phyloP scores from a whole-genome alignment of 2,797 vertebrate species.

The Anguilla anguilla region DNA sequence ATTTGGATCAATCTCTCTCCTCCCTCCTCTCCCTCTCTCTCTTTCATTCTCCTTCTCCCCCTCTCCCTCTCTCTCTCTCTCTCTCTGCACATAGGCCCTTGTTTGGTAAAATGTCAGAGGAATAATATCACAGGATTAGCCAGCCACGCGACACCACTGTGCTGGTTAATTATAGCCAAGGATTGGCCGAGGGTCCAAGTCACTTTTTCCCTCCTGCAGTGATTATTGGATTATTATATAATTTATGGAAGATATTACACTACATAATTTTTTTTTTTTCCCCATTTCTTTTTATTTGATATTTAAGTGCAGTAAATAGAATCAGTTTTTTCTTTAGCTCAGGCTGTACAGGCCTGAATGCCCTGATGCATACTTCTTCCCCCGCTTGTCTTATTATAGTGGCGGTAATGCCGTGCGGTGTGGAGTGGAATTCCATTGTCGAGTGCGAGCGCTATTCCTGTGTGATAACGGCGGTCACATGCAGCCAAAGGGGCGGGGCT shows the following conservation, averaged over 20 bases:
- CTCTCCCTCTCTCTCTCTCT: slow-evolving; percentile 14
- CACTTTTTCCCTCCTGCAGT: neutral
- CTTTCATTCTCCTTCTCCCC: neutral
- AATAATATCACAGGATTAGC: neutral
- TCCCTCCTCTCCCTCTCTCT: neutral
- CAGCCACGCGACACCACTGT: slow-evolving; percentile 7
- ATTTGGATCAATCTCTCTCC: neutral
- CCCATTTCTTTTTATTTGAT: slow-evolving; percentile 53
- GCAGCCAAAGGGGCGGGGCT: neutral
- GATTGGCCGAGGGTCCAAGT: slow-evolving; percentile 9
- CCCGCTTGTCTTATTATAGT: slow-evolving; percentile 19
- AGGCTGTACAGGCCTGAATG: slow-evolving; percentile 32
- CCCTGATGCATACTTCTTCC: slow-evolving; percentile 41
- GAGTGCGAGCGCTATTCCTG: slow-evolving; percentile 22
- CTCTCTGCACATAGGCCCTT: slow-evolving; percentile 13
- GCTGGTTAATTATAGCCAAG: slow-evolving; percentile 30
- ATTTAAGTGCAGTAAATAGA: slow-evolving; percentile 41
- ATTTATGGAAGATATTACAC: slow-evolving; percentile 24
- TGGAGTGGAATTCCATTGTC: slow-evolving; percentile 47
- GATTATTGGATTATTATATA: slow-evolving; percentile 21
- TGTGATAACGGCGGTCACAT: slow-evolving; percentile 24
- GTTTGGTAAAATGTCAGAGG: slow-evolving; percentile 30
- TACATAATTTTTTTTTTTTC: slow-evolving; percentile 33
- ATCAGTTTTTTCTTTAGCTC: slow-evolving; percentile 59
- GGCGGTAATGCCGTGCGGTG: slow-evolving; percentile 9